phyloP scores from a whole-genome alignment of 2,797 vertebrate species.

The Hypotaenidia okinawae region DNA sequence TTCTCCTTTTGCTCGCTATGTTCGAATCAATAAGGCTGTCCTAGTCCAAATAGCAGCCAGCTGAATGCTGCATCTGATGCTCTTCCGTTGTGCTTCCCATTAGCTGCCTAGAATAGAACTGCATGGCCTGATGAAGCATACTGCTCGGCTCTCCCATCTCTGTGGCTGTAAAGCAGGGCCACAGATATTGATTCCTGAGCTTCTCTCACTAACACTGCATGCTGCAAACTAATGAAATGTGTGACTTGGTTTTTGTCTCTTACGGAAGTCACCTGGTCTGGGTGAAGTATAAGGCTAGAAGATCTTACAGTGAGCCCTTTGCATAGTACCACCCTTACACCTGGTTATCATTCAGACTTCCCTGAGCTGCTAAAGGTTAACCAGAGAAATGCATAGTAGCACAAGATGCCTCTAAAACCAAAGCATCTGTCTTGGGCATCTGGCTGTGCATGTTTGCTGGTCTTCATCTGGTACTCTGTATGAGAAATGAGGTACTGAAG shows the following conservation, averaged over 20 bases:
- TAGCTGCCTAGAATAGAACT: slow-evolving; percentile 44
- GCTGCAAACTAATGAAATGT: neutral
- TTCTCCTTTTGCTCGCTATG: neutral
- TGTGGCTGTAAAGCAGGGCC: neutral
- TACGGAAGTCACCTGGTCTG: neutral
- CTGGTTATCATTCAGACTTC: neutral
- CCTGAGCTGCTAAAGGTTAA: neutral
- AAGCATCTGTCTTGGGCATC: slow-evolving; percentile 19
- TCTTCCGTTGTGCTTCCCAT: slow-evolving; percentile 34
- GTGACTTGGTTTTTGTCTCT: neutral
- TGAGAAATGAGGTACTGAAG: neutral
- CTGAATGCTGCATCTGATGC: slow-evolving; percentile 8
- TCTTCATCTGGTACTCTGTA: neutral
- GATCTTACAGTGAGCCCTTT: neutral
- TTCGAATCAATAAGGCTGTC: neutral
- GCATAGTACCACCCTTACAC: neutral
- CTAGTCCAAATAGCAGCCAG: neutral
- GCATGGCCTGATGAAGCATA: neutral
- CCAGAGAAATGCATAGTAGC: neutral
- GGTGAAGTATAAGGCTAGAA: neutral
- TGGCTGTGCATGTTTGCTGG: slow-evolving; percentile 16
- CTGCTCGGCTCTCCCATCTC: neutral
- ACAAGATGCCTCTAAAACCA: slow-evolving; percentile 40
- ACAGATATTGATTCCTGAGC: slow-evolving; percentile 2
- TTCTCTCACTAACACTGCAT: slow-evolving; percentile 12